Conservation (phyloP, 2,797 vertebrate species). For the Sciurus vulgaris region DNA sequence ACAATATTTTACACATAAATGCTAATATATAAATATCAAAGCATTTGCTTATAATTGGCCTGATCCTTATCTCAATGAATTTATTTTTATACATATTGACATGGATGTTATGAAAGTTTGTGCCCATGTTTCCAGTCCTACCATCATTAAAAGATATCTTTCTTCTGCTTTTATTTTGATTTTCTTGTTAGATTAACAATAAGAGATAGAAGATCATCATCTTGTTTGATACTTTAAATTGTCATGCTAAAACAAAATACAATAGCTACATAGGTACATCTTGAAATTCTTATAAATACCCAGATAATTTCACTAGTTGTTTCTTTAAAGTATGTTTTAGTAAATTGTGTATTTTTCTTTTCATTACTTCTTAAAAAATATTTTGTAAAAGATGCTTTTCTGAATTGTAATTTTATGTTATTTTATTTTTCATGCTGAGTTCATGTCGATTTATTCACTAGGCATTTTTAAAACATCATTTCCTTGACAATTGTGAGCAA, state of each 20-base stretch:
- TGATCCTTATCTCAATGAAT: not conserved
- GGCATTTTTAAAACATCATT: not conserved
- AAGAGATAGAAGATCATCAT: not conserved
- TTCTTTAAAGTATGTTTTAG: not conserved
- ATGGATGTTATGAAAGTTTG: not conserved
- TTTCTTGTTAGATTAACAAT: not conserved
- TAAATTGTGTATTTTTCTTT: not conserved
- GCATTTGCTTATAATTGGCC: not conserved
- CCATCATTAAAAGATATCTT: not conserved
- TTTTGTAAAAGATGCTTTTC: not conserved
- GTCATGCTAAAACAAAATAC: not conserved
- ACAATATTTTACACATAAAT: not conserved
- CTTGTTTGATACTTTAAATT: constrained; percentile 16
- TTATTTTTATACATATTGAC: not conserved
- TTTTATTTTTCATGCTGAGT: not conserved
- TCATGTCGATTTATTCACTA: not conserved
- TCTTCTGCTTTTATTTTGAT: constrained; percentile 28
- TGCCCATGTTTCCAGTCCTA: not conserved
- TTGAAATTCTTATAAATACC: not conserved
- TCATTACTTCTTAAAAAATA: not conserved
- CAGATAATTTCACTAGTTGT: not conserved
- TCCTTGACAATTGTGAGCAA: not conserved
- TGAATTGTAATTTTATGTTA: not conserved
- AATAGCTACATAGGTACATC: not conserved
- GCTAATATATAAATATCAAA: not conserved